Base-by-base conservation (phyloP, 35 echinoderm and acorn worm genomes). In the Eucidaris tribuloides region DNA sequence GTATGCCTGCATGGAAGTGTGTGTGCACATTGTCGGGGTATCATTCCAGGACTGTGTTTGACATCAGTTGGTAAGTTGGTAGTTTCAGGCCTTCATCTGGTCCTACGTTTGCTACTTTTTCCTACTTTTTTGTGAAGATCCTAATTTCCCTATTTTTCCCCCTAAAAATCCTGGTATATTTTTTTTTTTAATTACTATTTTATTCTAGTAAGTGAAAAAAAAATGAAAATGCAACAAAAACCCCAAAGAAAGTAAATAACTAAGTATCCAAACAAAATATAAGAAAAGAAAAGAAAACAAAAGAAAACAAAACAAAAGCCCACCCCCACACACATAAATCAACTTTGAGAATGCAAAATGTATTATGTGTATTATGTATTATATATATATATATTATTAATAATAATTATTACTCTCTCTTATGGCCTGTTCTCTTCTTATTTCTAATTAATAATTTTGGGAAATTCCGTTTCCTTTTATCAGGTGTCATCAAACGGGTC, bases 401-500 rank as follows among this genome's bases (percentile, higher is more conserved):
- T 35, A 0, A 70, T 35, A 20, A 42, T 84, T 71, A 20, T 23
- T 17, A 70, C 42, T 20, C 34, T 38, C 20, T 62, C 2, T 32
- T 27, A 3, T 22, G 62, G 5, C 30, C 7, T 71, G 58, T 5
- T 29, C 15, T 19, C 19, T 14, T 9, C 15, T 4, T 24, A 20
- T 83, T 39, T 22, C 18, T 5, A 1, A 37, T 33, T 50, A 6
- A 57, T 37, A 32, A 80, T 79, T n/a, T 80, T 62, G 20, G 2
- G 14, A 9, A 39, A 87, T 62, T 6, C 6, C 62, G 19, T 66
- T 37, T 63, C 54, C 25, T 66, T 1, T 34, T 59, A 44, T 4
- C 68, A 93, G 96, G 96, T 99, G 96, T 35, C 65, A 83, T 29
- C 55, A 86, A 58, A 99, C 86, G 19, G 96, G 96, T 24, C 52